A percentile compares a stretch with the other conserved stretches of the same genome.
Evolutionary conservation across 2,888 invertebrate species (phyloP).

Genomic region (Ophion ellenae): DNA sequence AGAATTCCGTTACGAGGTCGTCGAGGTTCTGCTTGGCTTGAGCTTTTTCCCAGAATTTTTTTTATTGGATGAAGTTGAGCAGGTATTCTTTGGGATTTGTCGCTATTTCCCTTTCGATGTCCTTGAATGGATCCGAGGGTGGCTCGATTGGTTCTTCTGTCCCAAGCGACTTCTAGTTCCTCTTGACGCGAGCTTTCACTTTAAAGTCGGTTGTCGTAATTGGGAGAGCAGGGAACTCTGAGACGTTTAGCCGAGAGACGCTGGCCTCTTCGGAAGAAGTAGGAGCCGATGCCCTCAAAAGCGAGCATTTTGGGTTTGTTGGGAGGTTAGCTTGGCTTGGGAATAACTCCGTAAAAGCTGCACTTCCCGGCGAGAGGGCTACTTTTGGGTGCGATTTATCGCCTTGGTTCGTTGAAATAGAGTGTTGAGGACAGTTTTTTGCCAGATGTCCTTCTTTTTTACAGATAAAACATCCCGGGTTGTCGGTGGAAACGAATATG

Average conservation of each 20-base stretch:
- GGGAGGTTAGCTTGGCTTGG: too few species aligned
- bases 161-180: not conserved
- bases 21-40: slow-evolving; percentile 24
- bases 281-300: too few species aligned
- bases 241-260: too few species aligned
- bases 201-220: too few species aligned
- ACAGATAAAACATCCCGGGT: slow-evolving; percentile 12
- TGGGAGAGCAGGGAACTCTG: too few species aligned
- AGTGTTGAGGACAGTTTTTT: slow-evolving; percentile 37
- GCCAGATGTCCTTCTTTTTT: slow-evolving; percentile 38
- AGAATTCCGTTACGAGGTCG: slow-evolving; percentile 14
- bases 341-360: too few species aligned
- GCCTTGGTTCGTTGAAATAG: not conserved
- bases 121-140: not conserved
- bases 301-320: too few species aligned
- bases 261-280: too few species aligned
- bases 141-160: not conserved
- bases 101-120: slow-evolving; percentile 10
- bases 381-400: too few species aligned
- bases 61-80: slow-evolving; percentile 8
- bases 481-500: slow-evolving; percentile 42
- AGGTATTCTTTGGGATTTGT: slow-evolving; percentile 21
- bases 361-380: too few species aligned
- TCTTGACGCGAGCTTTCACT: not conserved
- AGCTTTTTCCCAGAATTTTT: slow-evolving; percentile 36